phyloP scores from a whole-genome alignment of 2,888 invertebrate genomes.

The Aphrophora alni region DNA sequence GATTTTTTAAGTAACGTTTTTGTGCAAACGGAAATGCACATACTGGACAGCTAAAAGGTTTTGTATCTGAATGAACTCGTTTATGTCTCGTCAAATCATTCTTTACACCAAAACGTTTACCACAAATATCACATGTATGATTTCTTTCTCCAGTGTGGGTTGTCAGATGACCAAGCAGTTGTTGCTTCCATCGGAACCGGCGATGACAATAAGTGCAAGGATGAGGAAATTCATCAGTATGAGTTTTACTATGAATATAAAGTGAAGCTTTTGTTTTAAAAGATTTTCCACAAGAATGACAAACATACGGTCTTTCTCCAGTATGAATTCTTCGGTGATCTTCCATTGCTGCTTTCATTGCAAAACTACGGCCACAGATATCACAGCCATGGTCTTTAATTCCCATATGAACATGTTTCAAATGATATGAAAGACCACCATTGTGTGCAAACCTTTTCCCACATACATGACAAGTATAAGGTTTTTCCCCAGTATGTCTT shows the following conservation, averaged over 20 bases:
- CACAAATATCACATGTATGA: constrained; percentile 63
- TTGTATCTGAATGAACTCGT: constrained; percentile 56
- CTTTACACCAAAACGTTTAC: constrained; percentile 52
- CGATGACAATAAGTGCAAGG: constrained; percentile 66
- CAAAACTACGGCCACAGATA: constrained; percentile 60
- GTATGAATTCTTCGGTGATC: constrained; percentile 61
- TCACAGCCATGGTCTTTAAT: constrained; percentile 60
- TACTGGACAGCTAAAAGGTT: constrained; percentile 58
- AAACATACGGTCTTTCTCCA: constrained; percentile 58
- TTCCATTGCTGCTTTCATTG: constrained; percentile 58
- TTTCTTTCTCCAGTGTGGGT: constrained; percentile 59
- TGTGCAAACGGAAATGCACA: constrained; percentile 35
- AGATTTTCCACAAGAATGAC: constrained; percentile 57
- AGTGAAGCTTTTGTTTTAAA: constrained; percentile 49
- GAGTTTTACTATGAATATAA: constrained; percentile 59
- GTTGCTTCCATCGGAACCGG: constrained; percentile 58
- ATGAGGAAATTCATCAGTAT: constrained; percentile 63
- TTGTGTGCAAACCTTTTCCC: constrained; percentile 35
- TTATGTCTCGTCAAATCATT: constrained; percentile 35
- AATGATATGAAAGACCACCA: constrained; percentile 26
- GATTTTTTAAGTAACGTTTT: constrained; percentile 48
- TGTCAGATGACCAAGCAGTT: constrained; percentile 61
- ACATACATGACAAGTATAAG: constrained; percentile 55
- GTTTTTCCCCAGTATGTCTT: constrained; percentile 56
- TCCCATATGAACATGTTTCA: constrained; percentile 57